A percentile compares a stretch with the other conserved stretches of the same genome.
phyloP scores from a whole-genome alignment of 2,888 invertebrate species.

The Cloeon dipterum region DNA sequence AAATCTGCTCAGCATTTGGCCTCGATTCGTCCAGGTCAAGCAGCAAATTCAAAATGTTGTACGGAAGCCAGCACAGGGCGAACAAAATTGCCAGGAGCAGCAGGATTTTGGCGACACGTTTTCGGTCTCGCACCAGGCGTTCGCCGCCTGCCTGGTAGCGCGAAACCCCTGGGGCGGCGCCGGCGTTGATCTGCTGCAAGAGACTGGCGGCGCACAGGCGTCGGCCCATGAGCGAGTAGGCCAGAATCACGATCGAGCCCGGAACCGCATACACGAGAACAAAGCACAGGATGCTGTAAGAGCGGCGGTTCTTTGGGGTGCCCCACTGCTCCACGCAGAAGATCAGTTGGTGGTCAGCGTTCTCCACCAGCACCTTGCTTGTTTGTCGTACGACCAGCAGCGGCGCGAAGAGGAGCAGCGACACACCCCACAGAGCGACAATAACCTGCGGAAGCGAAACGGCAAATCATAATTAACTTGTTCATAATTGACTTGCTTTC shows the following conservation, averaged over 20 bases:
- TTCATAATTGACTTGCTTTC: too few relatives aligned
- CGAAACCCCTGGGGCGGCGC: neutral
- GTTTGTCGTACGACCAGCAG: constrained; percentile 25
- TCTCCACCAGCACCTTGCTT: constrained; percentile 11
- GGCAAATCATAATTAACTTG: too few relatives aligned
- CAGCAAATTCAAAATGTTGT: constrained; percentile 41
- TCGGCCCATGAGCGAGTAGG: constrained; percentile 42
- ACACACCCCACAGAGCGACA: constrained; percentile 35
- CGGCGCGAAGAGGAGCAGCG: constrained; percentile 42
- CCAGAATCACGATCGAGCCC: constrained; percentile 23
- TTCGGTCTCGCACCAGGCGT: constrained; percentile 40
- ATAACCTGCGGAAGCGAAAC: constrained; percentile 19
- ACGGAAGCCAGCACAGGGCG: constrained; percentile 56
- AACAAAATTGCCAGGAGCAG: constrained; percentile 48
- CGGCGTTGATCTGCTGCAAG: neutral
- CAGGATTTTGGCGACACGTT: constrained; percentile 51
- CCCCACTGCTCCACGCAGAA: constrained; percentile 43
- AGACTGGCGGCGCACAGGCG: constrained; percentile 32
- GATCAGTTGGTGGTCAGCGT: constrained; percentile 18
- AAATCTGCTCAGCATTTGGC: constrained; percentile 4
- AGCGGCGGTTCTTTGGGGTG: constrained; percentile 25
- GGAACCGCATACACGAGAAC: constrained; percentile 53
- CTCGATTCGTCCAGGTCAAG: constrained; percentile 29
- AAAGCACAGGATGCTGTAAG: constrained; percentile 45
- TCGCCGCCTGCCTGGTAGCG: constrained; percentile 6